Evolutionary conservation across 2,888 invertebrate genomes (phyloP).

Genomic region (Aspidiotus destructor): DNA sequence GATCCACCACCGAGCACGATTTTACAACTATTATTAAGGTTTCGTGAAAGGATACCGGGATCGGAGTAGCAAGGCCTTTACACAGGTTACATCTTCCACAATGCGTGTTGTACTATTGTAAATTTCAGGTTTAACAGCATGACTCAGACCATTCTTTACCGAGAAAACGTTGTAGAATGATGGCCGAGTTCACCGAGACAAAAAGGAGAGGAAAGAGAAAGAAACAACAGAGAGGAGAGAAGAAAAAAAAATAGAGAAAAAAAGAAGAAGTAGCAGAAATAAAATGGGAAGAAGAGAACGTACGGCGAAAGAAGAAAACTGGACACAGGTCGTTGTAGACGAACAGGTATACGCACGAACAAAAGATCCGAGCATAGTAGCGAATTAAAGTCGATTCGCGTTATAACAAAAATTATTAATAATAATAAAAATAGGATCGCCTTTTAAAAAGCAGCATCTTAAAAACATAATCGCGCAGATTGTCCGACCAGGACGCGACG

Average conservation of each 20-base stretch:
- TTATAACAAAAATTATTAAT: not conserved
- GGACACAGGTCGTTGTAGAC: conserved; percentile 28
- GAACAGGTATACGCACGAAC: conserved; percentile 26
- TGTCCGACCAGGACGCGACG: too few species aligned
- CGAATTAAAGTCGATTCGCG: conserved; percentile 8
- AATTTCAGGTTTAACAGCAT: conserved; percentile 1
- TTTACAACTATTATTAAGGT: too few species aligned
- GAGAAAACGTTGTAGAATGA: not conserved
- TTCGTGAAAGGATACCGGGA: too few species aligned
- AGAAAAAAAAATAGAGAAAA: conserved; percentile 5
- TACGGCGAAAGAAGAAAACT: conserved; percentile 28
- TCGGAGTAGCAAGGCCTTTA: too few species aligned
- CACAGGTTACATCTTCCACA: not conserved
- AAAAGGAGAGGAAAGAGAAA: conserved; percentile 11
- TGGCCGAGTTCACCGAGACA: not conserved
- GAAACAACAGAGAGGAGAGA: conserved; percentile 8
- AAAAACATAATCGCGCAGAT: too few species aligned
- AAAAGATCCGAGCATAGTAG: conserved; percentile 13
- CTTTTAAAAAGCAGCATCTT: too few species aligned
- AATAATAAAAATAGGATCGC: not conserved
- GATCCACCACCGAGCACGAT: too few species aligned
- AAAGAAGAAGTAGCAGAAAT: conserved; percentile 9
- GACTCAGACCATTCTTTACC: not conserved
- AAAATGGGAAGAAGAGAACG: too few species aligned
- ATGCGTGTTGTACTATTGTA: not conserved